Percentiles rank a stretch among this genome's conserved stretches.
phyloP scores from a whole-genome alignment of 2,888 invertebrate species.

The Teinopalpus imperialis region DNA sequence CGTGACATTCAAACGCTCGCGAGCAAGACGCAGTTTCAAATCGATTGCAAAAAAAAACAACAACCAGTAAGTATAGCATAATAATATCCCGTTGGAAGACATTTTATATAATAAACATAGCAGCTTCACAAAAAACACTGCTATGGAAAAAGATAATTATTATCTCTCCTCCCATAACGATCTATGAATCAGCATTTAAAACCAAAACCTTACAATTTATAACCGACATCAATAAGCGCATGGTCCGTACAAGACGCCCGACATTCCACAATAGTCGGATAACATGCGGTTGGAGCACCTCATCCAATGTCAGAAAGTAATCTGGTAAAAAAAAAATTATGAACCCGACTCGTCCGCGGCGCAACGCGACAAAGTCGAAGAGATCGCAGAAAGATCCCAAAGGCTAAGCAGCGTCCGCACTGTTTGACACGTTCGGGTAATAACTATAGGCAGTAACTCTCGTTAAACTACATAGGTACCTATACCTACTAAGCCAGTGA shows the following conservation, averaged over 20 bases:
- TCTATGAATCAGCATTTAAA: slow-evolving; percentile 62
- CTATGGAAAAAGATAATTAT: slow-evolving; percentile 40
- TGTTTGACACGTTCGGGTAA: slow-evolving; percentile 57
- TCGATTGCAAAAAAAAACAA: not conserved
- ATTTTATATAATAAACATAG: slow-evolving; percentile 35
- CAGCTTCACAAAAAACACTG: slow-evolving; percentile 41
- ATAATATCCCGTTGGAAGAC: slow-evolving; percentile 4
- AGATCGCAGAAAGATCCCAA: slow-evolving; percentile 46
- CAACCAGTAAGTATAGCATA: slow-evolving; percentile 2
- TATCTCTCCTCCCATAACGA: slow-evolving; percentile 47
- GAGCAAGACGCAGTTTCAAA: slow-evolving; percentile 1
- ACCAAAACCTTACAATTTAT: slow-evolving; percentile 44
- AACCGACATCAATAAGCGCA: slow-evolving; percentile 43
- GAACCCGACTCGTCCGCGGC: slow-evolving; percentile 61
- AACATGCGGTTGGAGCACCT: slow-evolving; percentile 49
- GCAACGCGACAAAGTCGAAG: slow-evolving; percentile 67
- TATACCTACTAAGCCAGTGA: slow-evolving; percentile 47
- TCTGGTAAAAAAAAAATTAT: slow-evolving; percentile 48
- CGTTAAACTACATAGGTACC: slow-evolving; percentile 48
- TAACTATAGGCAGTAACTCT: slow-evolving; percentile 56
- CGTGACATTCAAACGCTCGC: slow-evolving; percentile 11
- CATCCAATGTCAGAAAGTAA: slow-evolving; percentile 49
- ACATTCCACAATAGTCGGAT: slow-evolving; percentile 54
- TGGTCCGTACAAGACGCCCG: slow-evolving; percentile 42
- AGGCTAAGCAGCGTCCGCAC: slow-evolving; percentile 42